Conservation (phyloP, 2,888 invertebrate genomes). For the Sphaerophoria taeniata region DNA sequence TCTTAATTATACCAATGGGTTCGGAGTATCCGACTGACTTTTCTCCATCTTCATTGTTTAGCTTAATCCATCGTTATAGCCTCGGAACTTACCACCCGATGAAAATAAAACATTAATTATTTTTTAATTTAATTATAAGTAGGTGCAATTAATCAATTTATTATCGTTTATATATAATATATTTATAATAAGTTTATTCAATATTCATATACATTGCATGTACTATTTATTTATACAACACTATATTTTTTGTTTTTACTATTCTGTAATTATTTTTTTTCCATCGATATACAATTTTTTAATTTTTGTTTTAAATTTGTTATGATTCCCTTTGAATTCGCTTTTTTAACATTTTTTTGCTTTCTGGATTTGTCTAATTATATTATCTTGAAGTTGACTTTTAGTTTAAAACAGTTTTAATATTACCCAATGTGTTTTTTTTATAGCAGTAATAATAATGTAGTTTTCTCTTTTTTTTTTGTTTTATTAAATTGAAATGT, state of each 20-base stretch:
- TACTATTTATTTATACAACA: conserved; percentile 74
- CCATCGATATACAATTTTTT: conserved; percentile 72
- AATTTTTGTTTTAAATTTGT: conserved; percentile 18
- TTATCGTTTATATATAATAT: conserved; percentile 81
- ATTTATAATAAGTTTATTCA: conserved; percentile 77
- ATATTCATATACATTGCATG: conserved; percentile 77
- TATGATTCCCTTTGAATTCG: conserved; percentile 46
- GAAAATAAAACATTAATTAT: conserved; percentile 22
- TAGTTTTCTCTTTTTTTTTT: conserved; percentile 40
- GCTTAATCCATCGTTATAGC: background rate
- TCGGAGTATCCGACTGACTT: too few relatives aligned
- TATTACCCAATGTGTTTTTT: conserved; percentile 62
- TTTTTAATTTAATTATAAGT: conserved; percentile 78
- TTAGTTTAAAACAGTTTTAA: conserved; percentile 42
- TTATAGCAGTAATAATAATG: conserved; percentile 34
- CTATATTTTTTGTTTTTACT: conserved; percentile 61
- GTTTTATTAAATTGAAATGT: conserved; percentile 35
- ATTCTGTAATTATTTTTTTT: conserved; percentile 67
- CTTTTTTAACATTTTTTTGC: conserved; percentile 2
- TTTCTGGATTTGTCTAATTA: conserved; percentile 28
- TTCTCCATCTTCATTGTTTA: too few relatives aligned
- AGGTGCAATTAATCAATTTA: conserved; percentile 82
- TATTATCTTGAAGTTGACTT: conserved; percentile 39
- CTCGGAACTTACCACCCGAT: background rate
- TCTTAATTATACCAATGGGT: too few relatives aligned